Conservation (phyloP, 2,797 vertebrate species). For the Cercopithecus petaurista region DNA sequence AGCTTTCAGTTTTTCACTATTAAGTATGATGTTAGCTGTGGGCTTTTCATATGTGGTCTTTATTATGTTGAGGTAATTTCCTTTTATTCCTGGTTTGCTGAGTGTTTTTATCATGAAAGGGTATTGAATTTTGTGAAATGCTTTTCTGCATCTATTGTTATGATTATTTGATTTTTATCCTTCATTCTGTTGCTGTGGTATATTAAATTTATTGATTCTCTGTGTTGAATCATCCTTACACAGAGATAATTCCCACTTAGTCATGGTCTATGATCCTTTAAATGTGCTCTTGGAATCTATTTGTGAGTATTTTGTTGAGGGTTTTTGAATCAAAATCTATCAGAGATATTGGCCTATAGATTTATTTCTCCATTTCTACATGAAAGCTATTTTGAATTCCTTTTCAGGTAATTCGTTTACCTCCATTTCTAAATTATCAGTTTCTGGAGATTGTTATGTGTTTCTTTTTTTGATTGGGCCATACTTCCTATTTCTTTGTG, state of each 20-base stretch:
- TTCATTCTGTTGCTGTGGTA: neutral
- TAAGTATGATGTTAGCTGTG: neutral
- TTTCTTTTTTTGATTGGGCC: neutral
- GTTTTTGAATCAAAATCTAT: neutral
- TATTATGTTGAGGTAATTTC: neutral
- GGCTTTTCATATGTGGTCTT: neutral
- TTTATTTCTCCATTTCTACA: neutral
- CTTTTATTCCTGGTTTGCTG: neutral
- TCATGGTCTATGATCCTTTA: neutral
- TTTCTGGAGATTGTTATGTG: neutral
- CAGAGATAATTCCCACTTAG: neutral
- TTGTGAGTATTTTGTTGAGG: neutral
- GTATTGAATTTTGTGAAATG: neutral
- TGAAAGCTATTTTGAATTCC: neutral
- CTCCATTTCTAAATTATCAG: neutral
- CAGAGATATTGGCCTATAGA: neutral
- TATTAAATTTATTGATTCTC: neutral
- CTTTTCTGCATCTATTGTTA: neutral
- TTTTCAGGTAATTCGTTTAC: neutral
- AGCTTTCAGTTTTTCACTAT: neutral
- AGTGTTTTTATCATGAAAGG: neutral
- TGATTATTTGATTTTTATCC: neutral
- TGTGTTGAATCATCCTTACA: neutral
- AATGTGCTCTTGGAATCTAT: neutral
- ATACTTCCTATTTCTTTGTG: neutral